A percentile compares a stretch with the other conserved stretches of the same genome.
phyloP scores from a whole-genome alignment of 2,113 vertebrate species.

The Verasper variegatus region DNA sequence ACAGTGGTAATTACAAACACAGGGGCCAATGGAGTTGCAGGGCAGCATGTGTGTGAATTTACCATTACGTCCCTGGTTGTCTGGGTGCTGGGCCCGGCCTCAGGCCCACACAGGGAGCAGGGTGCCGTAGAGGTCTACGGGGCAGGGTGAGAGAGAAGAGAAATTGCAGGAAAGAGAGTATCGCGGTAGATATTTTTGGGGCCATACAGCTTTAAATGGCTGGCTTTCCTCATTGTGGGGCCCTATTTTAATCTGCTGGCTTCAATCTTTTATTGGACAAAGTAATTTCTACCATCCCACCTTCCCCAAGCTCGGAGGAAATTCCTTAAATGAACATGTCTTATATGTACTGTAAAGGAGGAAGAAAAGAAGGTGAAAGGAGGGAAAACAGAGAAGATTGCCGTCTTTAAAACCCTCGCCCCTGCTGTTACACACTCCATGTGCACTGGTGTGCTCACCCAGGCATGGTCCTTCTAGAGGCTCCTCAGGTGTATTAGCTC shows the following conservation, averaged over 20 bases:
- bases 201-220: slow-evolving; percentile 54
- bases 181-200: slow-evolving; percentile 16
- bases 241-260: slow-evolving; percentile 47
- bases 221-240: slow-evolving; percentile 73
- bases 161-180: slow-evolving; percentile 14
- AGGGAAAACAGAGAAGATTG: slow-evolving; percentile 69
- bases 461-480: slow-evolving; percentile 49
- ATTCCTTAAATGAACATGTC: slow-evolving; percentile 65
- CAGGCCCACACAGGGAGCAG: slow-evolving; percentile 68
- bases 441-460: slow-evolving; percentile 54
- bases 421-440: slow-evolving; percentile 47
- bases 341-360: background rate
- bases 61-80: slow-evolving; percentile 53
- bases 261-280: slow-evolving; percentile 22
- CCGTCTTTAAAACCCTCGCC: slow-evolving; percentile 80
- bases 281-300: no score
- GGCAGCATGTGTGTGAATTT: slow-evolving; percentile 65
- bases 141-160: slow-evolving; percentile 31
- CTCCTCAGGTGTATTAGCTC: slow-evolving; percentile 56
- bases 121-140: slow-evolving; percentile 34
- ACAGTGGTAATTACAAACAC: slow-evolving; percentile 62
- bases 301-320: slow-evolving; percentile 77
- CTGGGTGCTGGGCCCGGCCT: slow-evolving; percentile 34
- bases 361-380: background rate
- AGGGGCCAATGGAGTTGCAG: slow-evolving; percentile 47